Base-by-base conservation (phyloP, 2,888 invertebrate genomes). In the Adineta ricciae region DNA sequence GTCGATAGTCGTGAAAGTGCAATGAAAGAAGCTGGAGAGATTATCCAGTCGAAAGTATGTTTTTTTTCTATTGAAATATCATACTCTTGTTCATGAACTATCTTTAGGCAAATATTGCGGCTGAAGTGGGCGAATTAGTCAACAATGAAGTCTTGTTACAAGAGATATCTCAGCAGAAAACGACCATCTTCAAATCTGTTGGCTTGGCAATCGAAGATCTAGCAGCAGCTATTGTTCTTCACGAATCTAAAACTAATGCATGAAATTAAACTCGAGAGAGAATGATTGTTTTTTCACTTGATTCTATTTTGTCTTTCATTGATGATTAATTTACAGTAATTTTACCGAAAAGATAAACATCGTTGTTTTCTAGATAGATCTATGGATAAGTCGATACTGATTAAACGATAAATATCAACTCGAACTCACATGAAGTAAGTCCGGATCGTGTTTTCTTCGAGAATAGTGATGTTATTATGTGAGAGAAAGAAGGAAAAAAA, bases 1-100 rank as follows among this genome's bases (percentile, higher is more conserved):
- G 92, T 92, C 1, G 93, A 93, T 88, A 91, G 92, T 86, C 89
- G 90, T 88, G 90, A 90, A 32, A 92, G 91, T 78, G 93, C 93
- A 2, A 88, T 91, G 50, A 89, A 89, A 19, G 93, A 93, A 89
- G 88, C 92, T 86, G 90, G 90, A 7, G 91, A 91, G 86, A 89
- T 93, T 32, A 90, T 91, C 46, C 89, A 91, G 41, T 88, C 92
- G 4, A 46, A 46, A 46, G 46, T 46, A 46, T 46, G 46, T 46
- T 46, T n/a, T n/a, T n/a, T n/a, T n/a, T n/a, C n/a, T n/a, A n/a
- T n/a, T n/a, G n/a, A n/a, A n/a, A n/a, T n/a, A n/a, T n/a, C n/a
- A n/a, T n/a, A n/a, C n/a, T 46, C 46, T 46, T 46, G 11, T 11
- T 46, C 46, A 46, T 46, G 5, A 11, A 8, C 11, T 46, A 5